Percentiles rank a stretch among this genome's conserved stretches.
Evolutionary conservation across 2,888 invertebrate species (phyloP).

Genomic region (Drosophila pegasa): DNA sequence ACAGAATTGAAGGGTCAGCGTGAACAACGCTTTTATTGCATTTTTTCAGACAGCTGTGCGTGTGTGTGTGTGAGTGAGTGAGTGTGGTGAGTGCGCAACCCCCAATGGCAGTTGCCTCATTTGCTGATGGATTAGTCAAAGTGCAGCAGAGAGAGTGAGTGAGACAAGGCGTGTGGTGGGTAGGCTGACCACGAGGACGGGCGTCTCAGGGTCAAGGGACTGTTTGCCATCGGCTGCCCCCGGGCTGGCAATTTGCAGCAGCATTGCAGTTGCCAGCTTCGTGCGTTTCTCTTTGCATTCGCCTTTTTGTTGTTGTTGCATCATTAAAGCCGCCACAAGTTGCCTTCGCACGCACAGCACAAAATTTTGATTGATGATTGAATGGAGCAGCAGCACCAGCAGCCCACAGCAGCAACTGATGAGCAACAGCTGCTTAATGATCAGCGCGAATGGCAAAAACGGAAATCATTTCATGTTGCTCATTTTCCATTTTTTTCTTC

Average conservation of each 20-base stretch:
- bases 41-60: slow-evolving; percentile 11
- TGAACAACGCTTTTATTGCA: slow-evolving; percentile 63
- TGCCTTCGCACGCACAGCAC: slow-evolving; percentile 72
- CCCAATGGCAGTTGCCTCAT: slow-evolving; percentile 68
- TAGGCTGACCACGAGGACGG: slow-evolving; percentile 20
- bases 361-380: slow-evolving; percentile 80
- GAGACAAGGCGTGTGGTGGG: background rate
- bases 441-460: slow-evolving; percentile 49
- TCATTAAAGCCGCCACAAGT: slow-evolving; percentile 60
- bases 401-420: slow-evolving; percentile 47
- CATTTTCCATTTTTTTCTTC: background rate
- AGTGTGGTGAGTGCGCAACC: slow-evolving; percentile 42
- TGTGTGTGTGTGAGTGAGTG: slow-evolving; percentile 15
- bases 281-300: slow-evolving; percentile 9
- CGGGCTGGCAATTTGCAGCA: slow-evolving; percentile 47
- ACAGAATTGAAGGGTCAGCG: slow-evolving; percentile 54
- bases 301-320: slow-evolving; percentile 29
- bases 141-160: slow-evolving; percentile 44
- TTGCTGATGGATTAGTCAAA: slow-evolving; percentile 81
- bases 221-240: slow-evolving; percentile 28
- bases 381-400: slow-evolving; percentile 59
- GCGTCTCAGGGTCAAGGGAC: slow-evolving; percentile 38
- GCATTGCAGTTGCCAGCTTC: slow-evolving; percentile 42
- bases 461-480: slow-evolving; percentile 49
- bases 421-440: slow-evolving; percentile 78